Conservation (phyloP, 2,113 vertebrate genomes). For the Todiramphus saurophagus region DNA sequence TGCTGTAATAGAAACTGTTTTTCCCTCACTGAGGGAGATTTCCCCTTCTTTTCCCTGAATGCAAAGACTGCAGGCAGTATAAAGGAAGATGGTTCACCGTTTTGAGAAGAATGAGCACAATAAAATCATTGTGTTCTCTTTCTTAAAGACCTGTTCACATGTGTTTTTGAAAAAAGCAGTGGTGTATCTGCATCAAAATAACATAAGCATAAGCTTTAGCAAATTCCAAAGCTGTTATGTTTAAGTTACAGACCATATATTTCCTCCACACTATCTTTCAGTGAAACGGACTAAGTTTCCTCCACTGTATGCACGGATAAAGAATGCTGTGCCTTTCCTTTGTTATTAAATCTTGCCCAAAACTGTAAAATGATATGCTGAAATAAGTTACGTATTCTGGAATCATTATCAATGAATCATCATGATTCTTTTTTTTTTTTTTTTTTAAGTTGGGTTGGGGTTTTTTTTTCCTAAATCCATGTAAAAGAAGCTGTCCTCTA, state of each 20-base stretch:
- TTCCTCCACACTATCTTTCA: not conserved
- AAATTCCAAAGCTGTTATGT: not conserved
- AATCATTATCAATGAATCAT: not conserved
- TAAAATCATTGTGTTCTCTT: not conserved
- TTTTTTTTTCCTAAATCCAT: not conserved
- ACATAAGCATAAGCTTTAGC: slow-evolving; percentile 8
- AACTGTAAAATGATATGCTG: not conserved
- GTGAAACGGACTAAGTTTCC: not conserved
- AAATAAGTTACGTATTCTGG: not conserved
- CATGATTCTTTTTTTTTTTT: too few species aligned
- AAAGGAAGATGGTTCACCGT: not conserved
- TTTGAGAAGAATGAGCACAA: not conserved
- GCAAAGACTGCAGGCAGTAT: too few species aligned
- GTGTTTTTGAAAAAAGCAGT: not conserved
- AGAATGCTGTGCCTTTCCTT: not conserved
- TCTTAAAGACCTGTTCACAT: not conserved
- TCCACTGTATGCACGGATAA: not conserved
- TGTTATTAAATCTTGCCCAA: not conserved
- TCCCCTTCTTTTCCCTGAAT: not conserved
- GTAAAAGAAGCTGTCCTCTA: not conserved
- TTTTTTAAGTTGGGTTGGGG: too few species aligned
- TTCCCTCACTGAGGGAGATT: not conserved
- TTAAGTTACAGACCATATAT: slow-evolving; percentile 1
- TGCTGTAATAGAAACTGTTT: not conserved
- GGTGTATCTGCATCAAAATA: not conserved